phyloP scores from a whole-genome alignment of 2,797 vertebrate species.

The Sebastolobus altivelis region DNA sequence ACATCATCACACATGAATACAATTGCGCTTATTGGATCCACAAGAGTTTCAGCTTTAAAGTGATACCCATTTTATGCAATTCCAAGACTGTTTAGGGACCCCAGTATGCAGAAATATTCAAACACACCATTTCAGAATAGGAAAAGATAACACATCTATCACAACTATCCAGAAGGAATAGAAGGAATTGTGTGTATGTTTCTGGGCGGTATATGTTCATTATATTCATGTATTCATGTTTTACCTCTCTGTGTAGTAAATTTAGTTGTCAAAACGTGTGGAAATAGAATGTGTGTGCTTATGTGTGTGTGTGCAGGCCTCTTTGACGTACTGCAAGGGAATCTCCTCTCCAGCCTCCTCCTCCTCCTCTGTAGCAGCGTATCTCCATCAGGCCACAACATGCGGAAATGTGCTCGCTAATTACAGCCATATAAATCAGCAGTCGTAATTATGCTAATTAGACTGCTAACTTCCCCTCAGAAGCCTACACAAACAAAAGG shows the following conservation, averaged over 20 bases:
- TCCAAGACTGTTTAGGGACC: too few species aligned
- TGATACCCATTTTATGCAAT: too few species aligned
- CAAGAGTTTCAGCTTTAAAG: too few species aligned
- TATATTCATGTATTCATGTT: conserved; percentile 18
- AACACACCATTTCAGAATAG: too few species aligned
- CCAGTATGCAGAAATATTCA: too few species aligned
- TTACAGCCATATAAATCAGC: conserved; percentile 84
- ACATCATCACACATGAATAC: too few species aligned
- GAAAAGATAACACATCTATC: too few species aligned
- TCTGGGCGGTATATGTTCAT: background rate
- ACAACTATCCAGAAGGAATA: background rate
- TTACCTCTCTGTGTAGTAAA: background rate
- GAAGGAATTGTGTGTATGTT: background rate
- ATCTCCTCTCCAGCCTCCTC: conserved; percentile 32
- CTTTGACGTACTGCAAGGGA: conserved; percentile 37
- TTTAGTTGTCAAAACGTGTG: conserved; percentile 1
- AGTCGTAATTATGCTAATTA: conserved; percentile 86
- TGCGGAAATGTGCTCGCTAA: conserved; percentile 73
- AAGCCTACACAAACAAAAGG: conserved; percentile 84
- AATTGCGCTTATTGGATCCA: accelerated
- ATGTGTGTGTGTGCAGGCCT: conserved; percentile 19
- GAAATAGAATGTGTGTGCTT: conserved; percentile 28
- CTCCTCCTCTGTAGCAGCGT: conserved; percentile 17
- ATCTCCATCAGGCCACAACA: conserved; percentile 65
- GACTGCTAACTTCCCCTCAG: conserved; percentile 82